Base-by-base conservation (phyloP, 2,888 invertebrate genomes). In the Auanema sp. region DNA sequence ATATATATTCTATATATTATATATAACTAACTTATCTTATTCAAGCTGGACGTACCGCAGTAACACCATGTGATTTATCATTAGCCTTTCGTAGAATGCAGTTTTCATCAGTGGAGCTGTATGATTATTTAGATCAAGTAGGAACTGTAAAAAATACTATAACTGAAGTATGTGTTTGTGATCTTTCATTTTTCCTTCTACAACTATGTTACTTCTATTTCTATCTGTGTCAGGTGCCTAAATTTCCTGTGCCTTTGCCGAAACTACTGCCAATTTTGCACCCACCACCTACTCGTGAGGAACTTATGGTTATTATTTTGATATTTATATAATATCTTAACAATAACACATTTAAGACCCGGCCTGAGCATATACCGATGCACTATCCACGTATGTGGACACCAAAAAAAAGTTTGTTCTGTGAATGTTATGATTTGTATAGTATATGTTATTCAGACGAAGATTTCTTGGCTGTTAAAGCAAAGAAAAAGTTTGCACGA, bases 331-430 rank as follows among this genome's bases (percentile, higher is more conserved):
- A 23, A 21, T 18, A 52, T 23, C 3, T 23, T n/a, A 24, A 52
- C n/a, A 21, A 16, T n/a, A 21, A 2, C 16, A 0, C 4, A 52
- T 63, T 63, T 53, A 4, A 63, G 63, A 53, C 58, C 1, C 51
- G 63, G 51, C 63, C 63, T 21, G 63, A 63, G 23, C 23, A 58
- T 58, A 63, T 63, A 24, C 63, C 63, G 63, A 58, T 3, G 58
- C 58, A 14, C 63, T 33, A 33, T 33, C 33, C 33, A 33, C 33
- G 33, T 33, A 33, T 33, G 33, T 33, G 33, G 33, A 33, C 33
- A 33, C 33, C 33, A 33, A 33, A 33, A 33, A 23, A 51, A 49
- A 49, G 18, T 25, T 55, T 33, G n/a, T 25, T 21, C 12, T 3
- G n/a, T 14, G n/a, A 40, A 14, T 55, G 16, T 8, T 21, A 33